Evolutionary conservation across 2,113 vertebrate genomes (phyloP), one percentile per base, ranked within the genome.

Genomic region (Alligator mississippiensis): DNA sequence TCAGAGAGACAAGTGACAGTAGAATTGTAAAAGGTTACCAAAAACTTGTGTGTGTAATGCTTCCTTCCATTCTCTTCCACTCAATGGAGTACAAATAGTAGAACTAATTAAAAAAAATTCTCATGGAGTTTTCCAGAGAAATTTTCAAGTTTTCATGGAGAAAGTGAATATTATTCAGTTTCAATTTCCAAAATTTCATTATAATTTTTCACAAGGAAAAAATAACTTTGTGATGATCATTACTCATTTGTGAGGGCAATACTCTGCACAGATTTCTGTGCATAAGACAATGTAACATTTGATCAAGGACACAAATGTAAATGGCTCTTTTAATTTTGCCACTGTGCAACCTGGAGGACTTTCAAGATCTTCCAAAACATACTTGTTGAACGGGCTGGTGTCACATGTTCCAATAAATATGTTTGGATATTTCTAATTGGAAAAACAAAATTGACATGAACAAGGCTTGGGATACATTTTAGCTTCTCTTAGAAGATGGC

Each of bases 261-360:
- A 6, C 38, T 86, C 27, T 82, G 9, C 19, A 22, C 0, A 0
- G 21, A 81, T 61, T 2, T 3, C 87, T 89, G 55, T 92, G 28
- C 38, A 78, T 58, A 70, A 9, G 16, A 60, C 58, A 57, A 92
- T 62, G 34, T 6, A 80, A 3, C 9, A 63, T 28, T 60, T 68
- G 30, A 16, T 62, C 70, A 82, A 68, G 83, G 64, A 75, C 38
- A 88, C 13, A 85, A 83, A 28, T 17, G 27, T 7, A 54, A 13
- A 17, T 72, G 63, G 10, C 80, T 77, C 2, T 62, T 78, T 64
- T 66, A 22, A 27, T 90, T 92, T 83, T 61, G 61, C 70, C 18
- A 27, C 38, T 60, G 3, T 22, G 66, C 4, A 38, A 68, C 5
- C 5, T 3, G 18, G 30, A 0, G 3, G 62, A 61, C 27, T 79